These are phyloP conservation scores for Pelodiscus sinensis DNA, from an alignment of 2,113 vertebrate genomes.

Conservation along the genomic window DNA sequence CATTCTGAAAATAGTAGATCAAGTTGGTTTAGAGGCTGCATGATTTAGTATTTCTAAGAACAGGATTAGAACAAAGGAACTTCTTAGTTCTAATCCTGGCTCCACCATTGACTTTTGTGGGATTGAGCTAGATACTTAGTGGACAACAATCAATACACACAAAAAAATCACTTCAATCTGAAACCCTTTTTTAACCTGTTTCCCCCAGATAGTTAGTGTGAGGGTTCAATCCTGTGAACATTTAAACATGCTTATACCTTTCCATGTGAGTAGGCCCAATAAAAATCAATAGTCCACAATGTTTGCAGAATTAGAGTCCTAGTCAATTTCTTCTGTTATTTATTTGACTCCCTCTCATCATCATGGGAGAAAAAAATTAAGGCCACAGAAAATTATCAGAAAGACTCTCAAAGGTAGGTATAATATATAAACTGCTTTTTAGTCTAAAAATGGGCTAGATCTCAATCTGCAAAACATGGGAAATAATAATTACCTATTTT, in stretches of 20 bases:
- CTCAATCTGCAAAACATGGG: neutral
- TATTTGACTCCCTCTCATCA: neutral
- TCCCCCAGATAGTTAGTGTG: neutral
- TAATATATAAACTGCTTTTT: neutral
- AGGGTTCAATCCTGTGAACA: neutral
- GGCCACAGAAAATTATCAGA: neutral
- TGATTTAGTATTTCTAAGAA: neutral
- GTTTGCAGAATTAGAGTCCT: neutral
- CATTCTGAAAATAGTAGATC: neutral
- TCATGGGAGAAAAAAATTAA: neutral
- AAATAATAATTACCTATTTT: neutral
- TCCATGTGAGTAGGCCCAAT: neutral
- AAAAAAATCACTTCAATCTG: neutral
- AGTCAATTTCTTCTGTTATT: neutral
- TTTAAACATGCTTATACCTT: neutral
- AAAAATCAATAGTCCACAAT: neutral
- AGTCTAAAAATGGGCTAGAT: neutral
- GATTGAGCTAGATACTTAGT: neutral
- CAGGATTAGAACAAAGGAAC: neutral
- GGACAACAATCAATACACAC: rapidly evolving
- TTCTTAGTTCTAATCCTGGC: neutral
- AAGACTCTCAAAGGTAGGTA: rapidly evolving
- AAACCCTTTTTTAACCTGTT: neutral
- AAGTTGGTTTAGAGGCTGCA: neutral
- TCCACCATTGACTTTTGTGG: neutral